A percentile compares a stretch with the other conserved stretches of the same genome.
Evolutionary conservation across 2,797 vertebrate species (phyloP).

Genomic region (Epinephelus coioides): DNA sequence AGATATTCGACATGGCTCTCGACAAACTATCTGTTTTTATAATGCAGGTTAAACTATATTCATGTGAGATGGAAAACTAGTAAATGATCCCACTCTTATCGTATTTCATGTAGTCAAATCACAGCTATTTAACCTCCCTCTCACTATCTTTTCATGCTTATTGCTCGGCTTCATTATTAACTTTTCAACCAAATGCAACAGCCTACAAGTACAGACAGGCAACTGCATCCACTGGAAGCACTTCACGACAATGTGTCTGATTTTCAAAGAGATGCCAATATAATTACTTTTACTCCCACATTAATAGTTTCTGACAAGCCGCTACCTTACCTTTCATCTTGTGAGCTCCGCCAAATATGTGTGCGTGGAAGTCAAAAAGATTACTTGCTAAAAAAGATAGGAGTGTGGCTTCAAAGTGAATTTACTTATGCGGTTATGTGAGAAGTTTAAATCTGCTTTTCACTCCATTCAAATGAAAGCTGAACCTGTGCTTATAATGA

Average conservation of each 20-base stretch:
- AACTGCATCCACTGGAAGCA: slow-evolving; percentile 42
- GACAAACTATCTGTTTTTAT: background rate
- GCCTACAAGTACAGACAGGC: slow-evolving; percentile 34
- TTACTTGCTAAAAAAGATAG: slow-evolving; percentile 47
- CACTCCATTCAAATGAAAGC: slow-evolving; percentile 52
- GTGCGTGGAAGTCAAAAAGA: slow-evolving; percentile 44
- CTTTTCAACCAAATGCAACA: slow-evolving; percentile 49
- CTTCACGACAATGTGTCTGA: slow-evolving; percentile 61
- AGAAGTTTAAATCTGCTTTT: slow-evolving; percentile 56
- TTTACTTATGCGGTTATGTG: slow-evolving; percentile 53
- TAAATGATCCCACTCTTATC: background rate
- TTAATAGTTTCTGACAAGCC: slow-evolving; percentile 71
- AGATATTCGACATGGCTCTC: background rate
- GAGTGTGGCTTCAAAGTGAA: slow-evolving; percentile 65
- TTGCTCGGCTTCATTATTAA: slow-evolving; percentile 25
- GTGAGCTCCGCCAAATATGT: slow-evolving; percentile 30
- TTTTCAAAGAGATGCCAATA: slow-evolving; percentile 69
- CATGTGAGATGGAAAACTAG: background rate
- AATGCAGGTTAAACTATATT: slow-evolving; percentile 1
- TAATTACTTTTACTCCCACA: slow-evolving; percentile 65
- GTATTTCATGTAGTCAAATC: slow-evolving; percentile 35
- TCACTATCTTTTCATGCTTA: slow-evolving; percentile 21
- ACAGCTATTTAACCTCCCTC: slow-evolving; percentile 27
- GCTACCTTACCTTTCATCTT: slow-evolving; percentile 71
- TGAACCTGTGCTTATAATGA: slow-evolving; percentile 57